Evolutionary conservation across 30 jellyfish, hydroid and myxozoan species (phyloP), one percentile per base, ranked within the genome.

Genomic region (Clytia hemisphaerica): DNA sequence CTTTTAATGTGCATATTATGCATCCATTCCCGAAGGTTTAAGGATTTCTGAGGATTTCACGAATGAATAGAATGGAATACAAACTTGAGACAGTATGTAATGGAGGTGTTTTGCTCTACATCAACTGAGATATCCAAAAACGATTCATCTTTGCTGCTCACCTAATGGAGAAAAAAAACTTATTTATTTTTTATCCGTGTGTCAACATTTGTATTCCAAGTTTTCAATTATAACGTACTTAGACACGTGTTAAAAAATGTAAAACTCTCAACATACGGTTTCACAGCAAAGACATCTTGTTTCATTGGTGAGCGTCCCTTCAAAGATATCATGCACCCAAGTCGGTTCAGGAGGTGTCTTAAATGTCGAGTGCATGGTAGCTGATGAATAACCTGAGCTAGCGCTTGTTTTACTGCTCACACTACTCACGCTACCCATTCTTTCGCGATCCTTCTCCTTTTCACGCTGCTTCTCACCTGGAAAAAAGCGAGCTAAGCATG

Each of bases 271-370:
- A 31, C 95, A 2, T 46, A 88, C 97, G 21, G 94, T 88, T 75
- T 88, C 97, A 79, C 97, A 88, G 59, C 97, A 88, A 25, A 88
- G 88, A 45, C 97, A 88, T 69, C 94, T 62, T 30, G 97, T 88
- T 76, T 88, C 97, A 38, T 88, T 88, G 0, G 97, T 88, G 2
- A 88, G 84, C 7, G 93, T 79, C 25, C 97, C 97, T 73, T 88
- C 97, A 75, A 88, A 88, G n/a, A 88, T 74, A 47, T 88, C 97
- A 75, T 88, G 97, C 37, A 88, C 89, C 97, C 97, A 88, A 0
- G 97, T 88, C 12, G 94, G 97, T 63, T 88, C 97, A 9, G 94
- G 97, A 5, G 88, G 97, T 22, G 58, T 70, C 50, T 79, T 79
- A 2, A 67, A 68, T 38, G 63, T 55, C 4, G 55, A 67, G 14